Evolutionary conservation across 2,113 vertebrate genomes (phyloP), one percentile per base, ranked within the genome.

Genomic region (Sinocyclocheilus anophthalmus): DNA sequence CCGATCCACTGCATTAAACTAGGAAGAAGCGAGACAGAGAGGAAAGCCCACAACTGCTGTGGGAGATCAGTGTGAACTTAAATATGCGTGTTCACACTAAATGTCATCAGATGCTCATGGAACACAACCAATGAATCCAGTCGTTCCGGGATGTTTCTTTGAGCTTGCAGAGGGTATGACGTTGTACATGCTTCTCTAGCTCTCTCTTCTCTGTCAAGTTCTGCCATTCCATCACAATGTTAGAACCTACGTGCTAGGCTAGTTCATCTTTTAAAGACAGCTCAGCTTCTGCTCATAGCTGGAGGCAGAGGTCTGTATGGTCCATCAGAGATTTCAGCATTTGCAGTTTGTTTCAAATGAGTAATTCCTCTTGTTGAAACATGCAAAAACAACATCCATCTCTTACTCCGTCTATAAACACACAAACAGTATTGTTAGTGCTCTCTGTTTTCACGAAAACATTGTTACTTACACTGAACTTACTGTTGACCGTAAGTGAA

Each of bases 361-460:
- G 61, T 88, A 70, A 85, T 88, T 85, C 76, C 57, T 81, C 20
- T 81, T 67, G 83, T 84, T 88, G 59, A 81, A 85, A 84, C 82
- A 86, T 12, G 3, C 24, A 57, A 42, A 55, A 75, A 18, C 6
- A 14, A 20, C 20, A 59, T 59, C 26, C 57, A 45, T 70, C 70
- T 77, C 50, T 37, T 20, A 33, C 16, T 22, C 26, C 4, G 9
- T 18, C 33, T 53, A 77, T 63, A 84, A 30, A 16, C n/a, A 10
- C 26, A n/a, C 45, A 39, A 37, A 45, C 42, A 42, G 39, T 6
- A 80, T 33, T 33, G 26, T 33, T 69, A 69, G 65, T 33, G 65
- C 13, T 8, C n/a, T 63, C 61, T 63, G 26, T 33, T 69, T 18
- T 33, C 14, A 30, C 14, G 2, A 16, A 67, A 33, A 5, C 26